phyloP scores from a whole-genome alignment of 2,113 vertebrate species.

The Spizaetus ornatus region DNA sequence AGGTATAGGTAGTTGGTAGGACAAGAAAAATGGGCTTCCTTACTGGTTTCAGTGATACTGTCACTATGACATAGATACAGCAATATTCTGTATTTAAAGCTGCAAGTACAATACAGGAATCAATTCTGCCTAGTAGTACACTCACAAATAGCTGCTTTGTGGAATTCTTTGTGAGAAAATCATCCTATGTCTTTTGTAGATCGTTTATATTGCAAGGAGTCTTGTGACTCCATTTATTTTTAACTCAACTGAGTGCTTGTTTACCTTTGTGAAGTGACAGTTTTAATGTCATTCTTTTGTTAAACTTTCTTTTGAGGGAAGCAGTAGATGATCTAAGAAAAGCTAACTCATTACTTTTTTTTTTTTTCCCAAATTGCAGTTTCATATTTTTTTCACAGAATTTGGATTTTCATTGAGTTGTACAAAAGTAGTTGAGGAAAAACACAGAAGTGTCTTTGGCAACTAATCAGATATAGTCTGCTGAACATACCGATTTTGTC shows the following conservation, averaged over 20 bases:
- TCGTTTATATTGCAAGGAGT: background rate
- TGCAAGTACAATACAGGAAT: background rate
- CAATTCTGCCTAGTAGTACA: background rate
- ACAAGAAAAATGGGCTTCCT: background rate
- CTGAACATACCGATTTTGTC: background rate
- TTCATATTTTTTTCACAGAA: background rate
- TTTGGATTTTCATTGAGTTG: background rate
- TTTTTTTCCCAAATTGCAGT: background rate
- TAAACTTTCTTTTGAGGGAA: background rate
- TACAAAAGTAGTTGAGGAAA: background rate
- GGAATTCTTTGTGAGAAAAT: background rate
- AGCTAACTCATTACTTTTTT: background rate
- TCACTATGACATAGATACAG: background rate
- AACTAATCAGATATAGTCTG: background rate
- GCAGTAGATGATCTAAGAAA: background rate
- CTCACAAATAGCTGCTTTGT: background rate
- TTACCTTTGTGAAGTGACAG: constrained; percentile 21
- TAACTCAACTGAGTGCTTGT: background rate
- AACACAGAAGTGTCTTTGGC: background rate
- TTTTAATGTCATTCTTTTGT: background rate
- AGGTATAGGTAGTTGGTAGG: fast-evolving
- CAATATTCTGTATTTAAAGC: background rate
- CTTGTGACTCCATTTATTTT: constrained; percentile 42
- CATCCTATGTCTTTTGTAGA: background rate
- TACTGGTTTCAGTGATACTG: background rate